A percentile compares a stretch with the other conserved stretches of the same genome.
These are phyloP conservation scores for Sycophila sp. DNA, from an alignment of 1,140 invertebrate genomes.

Conservation along the genomic window DNA sequence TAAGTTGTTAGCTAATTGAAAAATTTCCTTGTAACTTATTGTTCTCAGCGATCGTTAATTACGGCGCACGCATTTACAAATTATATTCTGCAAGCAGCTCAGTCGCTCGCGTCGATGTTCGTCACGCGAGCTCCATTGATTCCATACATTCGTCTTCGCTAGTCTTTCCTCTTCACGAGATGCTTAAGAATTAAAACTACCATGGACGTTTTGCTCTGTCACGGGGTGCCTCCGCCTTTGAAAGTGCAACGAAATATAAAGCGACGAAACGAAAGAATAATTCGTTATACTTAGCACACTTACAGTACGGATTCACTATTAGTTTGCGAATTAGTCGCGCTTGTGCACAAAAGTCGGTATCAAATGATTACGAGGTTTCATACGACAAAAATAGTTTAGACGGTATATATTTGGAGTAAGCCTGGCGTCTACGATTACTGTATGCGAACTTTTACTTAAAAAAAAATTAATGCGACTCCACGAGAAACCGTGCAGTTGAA, in stretches of 20 bases:
- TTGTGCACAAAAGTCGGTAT: background rate
- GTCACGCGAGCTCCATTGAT: background rate
- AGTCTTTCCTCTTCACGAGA: conserved; percentile 14
- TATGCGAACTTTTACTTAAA: background rate
- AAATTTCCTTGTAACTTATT: background rate
- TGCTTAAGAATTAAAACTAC: conserved; percentile 26
- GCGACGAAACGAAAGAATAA: conserved; percentile 13
- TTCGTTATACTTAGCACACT: background rate
- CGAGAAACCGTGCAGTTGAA: no score
- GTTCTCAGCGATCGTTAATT: background rate
- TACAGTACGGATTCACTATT: background rate
- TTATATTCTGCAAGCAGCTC: no score
- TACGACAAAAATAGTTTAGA: conserved; percentile 8
- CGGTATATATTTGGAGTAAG: background rate
- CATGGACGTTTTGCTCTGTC: conserved; percentile 41
- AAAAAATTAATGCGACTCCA: no score
- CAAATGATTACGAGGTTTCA: background rate
- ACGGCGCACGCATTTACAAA: background rate
- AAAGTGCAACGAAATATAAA: conserved; percentile 25
- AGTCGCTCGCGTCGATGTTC: no score
- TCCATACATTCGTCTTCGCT: background rate
- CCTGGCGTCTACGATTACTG: background rate
- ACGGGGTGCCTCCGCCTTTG: conserved; percentile 37
- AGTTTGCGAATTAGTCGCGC: background rate
- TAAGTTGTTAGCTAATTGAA: background rate